These are phyloP conservation scores for Rhogogaster chlorosoma DNA, from an alignment of 2,888 invertebrate species.

Conservation along the genomic window DNA sequence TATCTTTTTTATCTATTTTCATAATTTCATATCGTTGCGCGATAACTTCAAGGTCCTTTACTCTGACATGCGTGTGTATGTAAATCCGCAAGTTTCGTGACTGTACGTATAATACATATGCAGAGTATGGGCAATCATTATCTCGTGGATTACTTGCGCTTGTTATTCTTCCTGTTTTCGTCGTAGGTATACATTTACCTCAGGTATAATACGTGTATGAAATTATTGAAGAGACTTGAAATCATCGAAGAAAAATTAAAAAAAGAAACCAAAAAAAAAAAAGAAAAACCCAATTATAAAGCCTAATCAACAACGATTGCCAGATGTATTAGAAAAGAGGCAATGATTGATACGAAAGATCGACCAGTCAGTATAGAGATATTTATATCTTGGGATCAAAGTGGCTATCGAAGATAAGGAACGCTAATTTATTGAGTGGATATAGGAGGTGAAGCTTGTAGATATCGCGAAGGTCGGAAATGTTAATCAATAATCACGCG, in stretches of 20 bases:
- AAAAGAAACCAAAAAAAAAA: background rate
- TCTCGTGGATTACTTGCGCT: background rate
- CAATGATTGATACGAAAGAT: background rate
- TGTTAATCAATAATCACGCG: background rate
- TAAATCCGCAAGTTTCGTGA: constrained; percentile 10
- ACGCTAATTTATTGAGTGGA: background rate
- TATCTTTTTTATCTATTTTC: constrained; percentile 26
- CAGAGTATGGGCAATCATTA: background rate
- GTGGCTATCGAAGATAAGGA: background rate
- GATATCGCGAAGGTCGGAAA: background rate
- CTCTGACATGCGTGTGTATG: background rate
- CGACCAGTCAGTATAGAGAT: background rate
- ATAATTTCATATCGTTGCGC: constrained; percentile 9
- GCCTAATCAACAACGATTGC: background rate
- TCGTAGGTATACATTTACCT: background rate
- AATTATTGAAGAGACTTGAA: background rate
- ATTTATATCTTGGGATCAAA: constrained; percentile 10
- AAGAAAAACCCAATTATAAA: background rate
- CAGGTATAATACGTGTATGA: background rate
- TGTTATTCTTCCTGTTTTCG: constrained; percentile 6
- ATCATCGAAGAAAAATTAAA: background rate
- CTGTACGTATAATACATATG: background rate
- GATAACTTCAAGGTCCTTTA: constrained; percentile 30
- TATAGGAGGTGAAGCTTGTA: background rate
- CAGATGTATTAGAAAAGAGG: background rate